Evolutionary conservation across 2,113 vertebrate species (phyloP), one percentile per base, ranked within the genome.

Genomic region (Indri indri): DNA sequence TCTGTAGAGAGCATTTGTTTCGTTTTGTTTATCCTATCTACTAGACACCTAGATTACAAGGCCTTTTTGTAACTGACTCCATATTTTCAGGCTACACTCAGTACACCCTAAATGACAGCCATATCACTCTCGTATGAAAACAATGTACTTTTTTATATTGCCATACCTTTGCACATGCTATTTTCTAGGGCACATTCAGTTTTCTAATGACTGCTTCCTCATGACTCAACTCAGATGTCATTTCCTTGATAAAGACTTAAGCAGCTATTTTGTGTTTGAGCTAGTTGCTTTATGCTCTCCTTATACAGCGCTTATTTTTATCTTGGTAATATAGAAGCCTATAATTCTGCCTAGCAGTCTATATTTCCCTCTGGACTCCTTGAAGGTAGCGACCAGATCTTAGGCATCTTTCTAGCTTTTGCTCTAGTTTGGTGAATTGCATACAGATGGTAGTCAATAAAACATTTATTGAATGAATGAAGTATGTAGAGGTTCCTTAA

Each of bases 241-340:
- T 94, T 93, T 94, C 25, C 81, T 93, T 87, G 34, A 37, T 50
- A 61, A 94, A 87, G 92, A 91, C 47, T 71, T 90, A 8, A 68
- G 30, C 7, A 91, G 14, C 52, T 79, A 3, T 95, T 95, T 91
- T 37, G 30, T 88, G 18, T 45, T 81, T 73, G 25, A 88, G 45
- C 65, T 89, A 32, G 52, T 73, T 66, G 71, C 23, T 95, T 14
- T 95, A 42, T 71, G 8, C 30, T 76, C 10, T 63, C 10, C 25
- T 91, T 17, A 86, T 6, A 76, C 11, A 89, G 18, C 30, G 47
- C 42, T 68, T 79, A 59, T 47, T 95, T 76, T 93, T 61, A 74
- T 79, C 23, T 87, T 96, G 8, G 47, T 59, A 42, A n/a, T 54
- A 9, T 23, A 52, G 59, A 82, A 83, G 20, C 8, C 13, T 68